These are phyloP conservation scores for Limosa lapponica DNA, from an alignment of 2,797 vertebrate genomes.

Conservation along the genomic window DNA sequence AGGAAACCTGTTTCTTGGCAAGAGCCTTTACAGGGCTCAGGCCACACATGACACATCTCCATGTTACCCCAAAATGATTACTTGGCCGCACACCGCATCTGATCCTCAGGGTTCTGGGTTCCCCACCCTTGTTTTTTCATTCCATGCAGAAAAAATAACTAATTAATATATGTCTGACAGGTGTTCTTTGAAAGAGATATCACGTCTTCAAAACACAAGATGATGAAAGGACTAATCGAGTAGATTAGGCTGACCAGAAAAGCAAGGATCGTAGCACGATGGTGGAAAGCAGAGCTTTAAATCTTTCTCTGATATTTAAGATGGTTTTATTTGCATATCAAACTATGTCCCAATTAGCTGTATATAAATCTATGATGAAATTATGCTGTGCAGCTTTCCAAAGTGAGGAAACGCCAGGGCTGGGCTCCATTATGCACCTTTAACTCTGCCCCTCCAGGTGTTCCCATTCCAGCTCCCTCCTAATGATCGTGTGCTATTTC, in stretches of 20 bases:
- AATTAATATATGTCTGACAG: conserved; percentile 5
- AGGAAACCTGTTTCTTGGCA: background rate
- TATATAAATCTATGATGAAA: background rate
- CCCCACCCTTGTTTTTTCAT: conserved; percentile 17
- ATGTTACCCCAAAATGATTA: background rate
- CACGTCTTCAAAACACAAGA: background rate
- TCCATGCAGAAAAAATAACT: background rate
- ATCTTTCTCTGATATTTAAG: conserved; percentile 12
- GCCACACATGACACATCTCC: background rate
- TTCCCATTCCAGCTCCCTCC: background rate
- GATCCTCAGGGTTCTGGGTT: background rate
- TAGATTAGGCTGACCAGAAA: conserved; percentile 44
- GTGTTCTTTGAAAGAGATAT: conserved; percentile 22
- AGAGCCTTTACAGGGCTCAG: background rate
- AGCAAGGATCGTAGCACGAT: background rate
- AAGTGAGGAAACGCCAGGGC: background rate
- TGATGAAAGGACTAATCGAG: conserved; percentile 20
- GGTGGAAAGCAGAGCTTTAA: background rate
- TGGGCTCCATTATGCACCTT: conserved; percentile 25
- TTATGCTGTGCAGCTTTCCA: background rate
- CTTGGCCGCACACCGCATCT: background rate
- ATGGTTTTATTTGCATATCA: conserved; percentile 38
- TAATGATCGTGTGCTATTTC: background rate
- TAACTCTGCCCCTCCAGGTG: conserved; percentile 31
- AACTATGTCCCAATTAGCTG: conserved; percentile 9